phyloP scores from a whole-genome alignment of 2,113 vertebrate species.

The Percopsis transmontana region DNA sequence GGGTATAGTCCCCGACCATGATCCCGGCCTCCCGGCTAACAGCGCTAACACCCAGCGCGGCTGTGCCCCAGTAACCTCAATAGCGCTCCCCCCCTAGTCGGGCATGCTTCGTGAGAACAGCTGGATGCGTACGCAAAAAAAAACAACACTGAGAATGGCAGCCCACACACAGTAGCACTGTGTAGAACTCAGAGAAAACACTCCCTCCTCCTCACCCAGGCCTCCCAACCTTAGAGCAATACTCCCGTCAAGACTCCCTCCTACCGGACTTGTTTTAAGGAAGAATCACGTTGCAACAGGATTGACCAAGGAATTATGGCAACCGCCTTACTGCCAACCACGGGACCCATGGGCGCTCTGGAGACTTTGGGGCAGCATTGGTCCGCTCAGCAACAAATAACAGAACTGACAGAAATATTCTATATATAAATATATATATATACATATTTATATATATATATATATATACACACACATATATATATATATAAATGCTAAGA shows the following conservation, averaged over 20 bases:
- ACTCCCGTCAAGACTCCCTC: constrained; percentile 52
- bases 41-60: background rate
- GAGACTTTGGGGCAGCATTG: constrained; percentile 45
- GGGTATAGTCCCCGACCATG: no score
- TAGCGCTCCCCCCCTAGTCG: constrained; percentile 19
- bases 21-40: no score
- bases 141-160: constrained; percentile 29
- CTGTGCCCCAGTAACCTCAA: constrained; percentile 47
- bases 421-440: constrained; percentile 62
- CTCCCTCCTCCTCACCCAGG: constrained; percentile 39
- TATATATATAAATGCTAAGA: constrained; percentile 53
- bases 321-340: constrained; percentile 58
- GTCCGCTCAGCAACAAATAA: constrained; percentile 58
- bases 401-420: constrained; percentile 52
- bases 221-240: constrained; percentile 72
- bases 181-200: constrained; percentile 15
- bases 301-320: constrained; percentile 35
- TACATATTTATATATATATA: constrained; percentile 49
- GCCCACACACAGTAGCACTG: constrained; percentile 5
- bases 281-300: constrained; percentile 34
- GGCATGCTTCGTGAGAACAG: constrained; percentile 41
- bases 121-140: constrained; percentile 44
- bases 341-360: constrained; percentile 60
- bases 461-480: constrained; percentile 34
- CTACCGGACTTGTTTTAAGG: constrained; percentile 33